Evolutionary conservation across 2,888 invertebrate genomes (phyloP).

Genomic region (Phrixothrix hirtus): DNA sequence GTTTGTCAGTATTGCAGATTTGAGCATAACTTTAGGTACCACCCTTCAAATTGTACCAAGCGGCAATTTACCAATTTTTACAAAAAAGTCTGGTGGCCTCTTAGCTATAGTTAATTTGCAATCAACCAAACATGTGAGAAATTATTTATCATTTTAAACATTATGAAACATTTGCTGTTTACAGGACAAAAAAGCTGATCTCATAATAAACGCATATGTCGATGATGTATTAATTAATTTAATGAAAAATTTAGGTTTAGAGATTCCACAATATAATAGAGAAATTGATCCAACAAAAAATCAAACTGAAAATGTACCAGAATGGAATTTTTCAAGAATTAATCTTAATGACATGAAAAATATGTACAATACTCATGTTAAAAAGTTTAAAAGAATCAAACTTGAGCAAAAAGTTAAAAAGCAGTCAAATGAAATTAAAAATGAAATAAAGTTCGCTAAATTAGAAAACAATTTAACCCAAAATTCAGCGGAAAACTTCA

Average conservation of each 20-base stretch:
- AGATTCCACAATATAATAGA: slow-evolving; percentile 72
- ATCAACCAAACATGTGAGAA: slow-evolving; percentile 91
- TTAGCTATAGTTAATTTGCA: slow-evolving; percentile 95
- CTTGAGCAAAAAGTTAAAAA: slow-evolving; percentile 17
- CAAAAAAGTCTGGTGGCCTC: slow-evolving; percentile 83
- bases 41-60: slow-evolving; percentile 97
- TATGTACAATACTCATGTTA: slow-evolving; percentile 15
- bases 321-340: slow-evolving; percentile 63
- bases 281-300: slow-evolving; percentile 69
- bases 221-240: slow-evolving; percentile 79
- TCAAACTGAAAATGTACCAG: slow-evolving; percentile 56
- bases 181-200: slow-evolving; percentile 87
- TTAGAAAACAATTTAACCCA: too few relatives aligned
- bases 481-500: too few relatives aligned
- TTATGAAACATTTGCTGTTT: slow-evolving; percentile 44
- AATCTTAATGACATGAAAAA: slow-evolving; percentile 17
- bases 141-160: neutral
- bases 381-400: slow-evolving; percentile 16
- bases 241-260: slow-evolving; percentile 72
- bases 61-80: slow-evolving; percentile 87
- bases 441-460: too few relatives aligned
- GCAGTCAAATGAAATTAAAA: slow-evolving; percentile 4
- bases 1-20: slow-evolving; percentile 79
- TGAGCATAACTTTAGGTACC: slow-evolving; percentile 95
- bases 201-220: slow-evolving; percentile 86